Conservation (phyloP, 2,888 invertebrate species). For the Andrena bicolor region DNA sequence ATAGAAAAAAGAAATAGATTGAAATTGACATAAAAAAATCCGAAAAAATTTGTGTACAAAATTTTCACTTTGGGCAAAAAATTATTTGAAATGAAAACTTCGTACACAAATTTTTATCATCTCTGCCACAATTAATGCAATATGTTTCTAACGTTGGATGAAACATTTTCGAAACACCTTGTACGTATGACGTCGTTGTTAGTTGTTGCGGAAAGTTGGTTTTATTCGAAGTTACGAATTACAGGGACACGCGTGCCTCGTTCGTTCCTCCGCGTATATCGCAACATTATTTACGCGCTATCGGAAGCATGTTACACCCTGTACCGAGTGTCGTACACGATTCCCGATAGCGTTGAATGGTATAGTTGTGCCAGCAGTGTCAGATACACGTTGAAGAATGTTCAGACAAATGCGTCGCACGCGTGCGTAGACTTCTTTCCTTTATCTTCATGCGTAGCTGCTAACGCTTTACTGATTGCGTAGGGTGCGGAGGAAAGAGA, state of each 20-base stretch:
- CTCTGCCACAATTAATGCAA: no score
- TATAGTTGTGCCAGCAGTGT: neutral
- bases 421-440: neutral
- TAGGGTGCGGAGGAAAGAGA: neutral
- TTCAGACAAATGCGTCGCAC: neutral
- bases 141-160: no score
- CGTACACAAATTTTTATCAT: no score
- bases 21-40: no score
- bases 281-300: constrained; percentile 34
- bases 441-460: neutral
- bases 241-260: constrained; percentile 11
- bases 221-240: constrained; percentile 58
- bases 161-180: no score
- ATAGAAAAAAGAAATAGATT: no score
- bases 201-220: constrained; percentile 4
- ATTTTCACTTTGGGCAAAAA: no score
- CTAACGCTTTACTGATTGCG: neutral
- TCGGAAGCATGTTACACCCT: constrained; percentile 25
- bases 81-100: no score
- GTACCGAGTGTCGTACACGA: constrained; percentile 17
- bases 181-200: constrained; percentile 15
- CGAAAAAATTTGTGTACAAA: no score
- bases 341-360: constrained; percentile 34
- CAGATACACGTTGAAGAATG: constrained; percentile 38
- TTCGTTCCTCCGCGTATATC: constrained; percentile 10